phyloP scores from a whole-genome alignment of 2,888 invertebrate genomes.

The Torymus aiolomorphi region DNA sequence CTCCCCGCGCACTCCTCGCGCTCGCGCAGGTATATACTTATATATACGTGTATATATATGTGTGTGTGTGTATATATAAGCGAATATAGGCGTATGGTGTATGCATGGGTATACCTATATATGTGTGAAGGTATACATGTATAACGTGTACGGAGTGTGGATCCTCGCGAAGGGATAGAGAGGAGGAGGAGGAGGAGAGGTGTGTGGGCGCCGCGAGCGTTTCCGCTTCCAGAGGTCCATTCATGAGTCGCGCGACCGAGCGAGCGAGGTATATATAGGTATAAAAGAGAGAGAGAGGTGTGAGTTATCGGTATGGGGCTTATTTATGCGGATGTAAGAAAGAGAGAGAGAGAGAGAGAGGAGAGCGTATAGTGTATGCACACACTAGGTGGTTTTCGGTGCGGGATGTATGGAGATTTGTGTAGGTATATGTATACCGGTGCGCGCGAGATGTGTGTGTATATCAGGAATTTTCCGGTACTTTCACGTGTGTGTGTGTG shows the following conservation, averaged over 20 bases:
- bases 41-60: not conserved
- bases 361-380: no score
- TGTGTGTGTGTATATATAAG: not conserved
- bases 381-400: no score
- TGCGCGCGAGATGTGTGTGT: no score
- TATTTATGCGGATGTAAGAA: no score
- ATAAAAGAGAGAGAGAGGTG: conserved; percentile 35
- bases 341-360: no score
- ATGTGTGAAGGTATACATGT: not conserved
- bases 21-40: not conserved
- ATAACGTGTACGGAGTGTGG: not conserved
- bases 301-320: not conserved
- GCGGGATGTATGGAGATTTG: no score
- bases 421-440: no score
- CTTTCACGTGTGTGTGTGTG: no score
- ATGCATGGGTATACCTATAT: not conserved
- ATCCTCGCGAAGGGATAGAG: not conserved
- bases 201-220: conserved; percentile 51
- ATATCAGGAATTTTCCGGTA: no score
- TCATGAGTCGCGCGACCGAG: not conserved
- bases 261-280: conserved; percentile 4
- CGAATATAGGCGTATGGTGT: no score
- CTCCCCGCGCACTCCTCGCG: not conserved
- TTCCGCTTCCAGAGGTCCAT: conserved; percentile 56
- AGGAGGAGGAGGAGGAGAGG: not conserved